Base-by-base conservation (phyloP, 1,140 invertebrate genomes). In the Dendroctonus valens region DNA sequence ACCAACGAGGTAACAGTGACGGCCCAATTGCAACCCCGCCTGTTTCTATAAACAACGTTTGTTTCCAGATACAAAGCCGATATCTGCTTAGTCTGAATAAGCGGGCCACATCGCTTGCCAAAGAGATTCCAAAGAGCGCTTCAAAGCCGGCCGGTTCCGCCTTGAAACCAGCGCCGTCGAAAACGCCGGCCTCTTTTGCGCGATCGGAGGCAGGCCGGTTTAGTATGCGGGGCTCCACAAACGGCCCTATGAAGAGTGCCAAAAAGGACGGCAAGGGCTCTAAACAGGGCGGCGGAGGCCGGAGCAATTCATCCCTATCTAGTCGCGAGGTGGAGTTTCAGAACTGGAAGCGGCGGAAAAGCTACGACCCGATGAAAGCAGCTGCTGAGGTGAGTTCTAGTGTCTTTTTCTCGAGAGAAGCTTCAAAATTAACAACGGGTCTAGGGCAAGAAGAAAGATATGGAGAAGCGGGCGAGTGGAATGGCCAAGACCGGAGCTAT, bases 321-420 rank as follows among this genome's bases (percentile, higher is more conserved):
- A 83, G 85, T 8, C 84, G 86, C 70, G 91, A 92, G 77, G 86
- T 90, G 49, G 93, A 95, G 75, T 88, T 94, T 81, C 91, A 92
- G 76, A 94, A 94, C 81, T 96, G 93, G 93, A 93, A 94, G 75
- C 82, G 93, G 63, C 82, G 93, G 64, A 94, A 94, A 74, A 93
- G 88, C 71, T 96, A 95, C 78, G 92, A 95, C 81, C 93, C 93
- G 4, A 86, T 94, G 83, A 93, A 92, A 74, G 89, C 90, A 9
- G 92, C 92, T 4, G 91, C 91, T 7, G 88, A 91, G 42, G 60
- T 62, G 53, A 26, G 26, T 26, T 26, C 26, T 26, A 26, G 26
- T 26, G 26, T 26, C 26, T 26, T 1, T 26, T 26, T 4, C 9
- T 14, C 44, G 9, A 9, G 44, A 46, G 26, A 15, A 12, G 5